These are phyloP conservation scores for Pocillopora meandrina DNA, from an alignment of 92 coral and sea anemone species.

Conservation along the genomic window DNA sequence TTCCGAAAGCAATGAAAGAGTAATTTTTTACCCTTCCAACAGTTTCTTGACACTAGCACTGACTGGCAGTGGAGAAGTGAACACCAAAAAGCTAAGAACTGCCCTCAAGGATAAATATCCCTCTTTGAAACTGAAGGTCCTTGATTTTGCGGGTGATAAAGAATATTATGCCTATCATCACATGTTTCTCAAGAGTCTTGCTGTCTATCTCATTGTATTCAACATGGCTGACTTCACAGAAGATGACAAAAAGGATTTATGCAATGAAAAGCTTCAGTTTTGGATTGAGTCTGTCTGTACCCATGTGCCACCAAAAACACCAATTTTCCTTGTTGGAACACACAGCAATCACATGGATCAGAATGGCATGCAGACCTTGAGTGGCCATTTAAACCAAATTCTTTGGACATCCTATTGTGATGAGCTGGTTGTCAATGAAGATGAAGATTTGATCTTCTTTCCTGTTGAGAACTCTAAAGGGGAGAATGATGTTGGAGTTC, in stretches of 20 bases:
- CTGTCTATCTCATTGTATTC: conserved; percentile 45
- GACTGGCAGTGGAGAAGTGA: background rate
- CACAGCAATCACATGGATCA: conserved; percentile 26
- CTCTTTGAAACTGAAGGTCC: conserved; percentile 44
- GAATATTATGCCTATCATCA: conserved; percentile 55
- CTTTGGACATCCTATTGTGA: conserved; percentile 29
- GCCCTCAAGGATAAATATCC: conserved; percentile 35
- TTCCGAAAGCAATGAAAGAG: background rate
- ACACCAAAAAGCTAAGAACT: background rate
- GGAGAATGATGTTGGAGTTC: conserved; percentile 24
- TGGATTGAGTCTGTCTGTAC: conserved; percentile 59
- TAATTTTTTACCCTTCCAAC: background rate
- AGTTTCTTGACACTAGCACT: background rate
- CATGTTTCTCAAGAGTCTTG: conserved; percentile 42
- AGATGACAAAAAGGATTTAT: too few species aligned
- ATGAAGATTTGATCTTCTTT: conserved; percentile 32
- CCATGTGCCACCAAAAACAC: conserved; percentile 36
- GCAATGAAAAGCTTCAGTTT: conserved; percentile 19
- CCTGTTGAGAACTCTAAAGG: conserved; percentile 42
- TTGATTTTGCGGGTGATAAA: conserved; percentile 61
- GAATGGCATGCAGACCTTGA: background rate
- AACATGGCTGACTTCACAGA: background rate
- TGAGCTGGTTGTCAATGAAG: conserved; percentile 22
- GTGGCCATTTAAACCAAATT: conserved; percentile 5
- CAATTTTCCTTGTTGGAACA: conserved; percentile 60